Evolutionary conservation across 2,113 vertebrate species (phyloP), one percentile per base, ranked within the genome.

Genomic region (Pelecanoides urinatrix): DNA sequence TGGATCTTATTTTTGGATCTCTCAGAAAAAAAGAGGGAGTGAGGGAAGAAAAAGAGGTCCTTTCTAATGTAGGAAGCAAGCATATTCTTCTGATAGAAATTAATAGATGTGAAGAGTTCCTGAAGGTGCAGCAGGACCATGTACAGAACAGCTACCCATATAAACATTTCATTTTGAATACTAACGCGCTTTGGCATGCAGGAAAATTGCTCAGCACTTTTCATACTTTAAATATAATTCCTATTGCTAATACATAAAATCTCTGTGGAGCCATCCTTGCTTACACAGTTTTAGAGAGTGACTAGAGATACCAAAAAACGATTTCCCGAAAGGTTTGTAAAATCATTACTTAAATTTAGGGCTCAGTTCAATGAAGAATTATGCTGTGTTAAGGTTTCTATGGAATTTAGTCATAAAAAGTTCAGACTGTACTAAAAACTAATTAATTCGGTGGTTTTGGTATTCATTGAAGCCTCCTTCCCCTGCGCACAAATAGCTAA

Each of bases 351-450:
- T 96, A 93, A 88, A 92, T 88, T 93, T 88, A 96, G 63, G 77
- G 65, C n/a, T 92, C 38, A 75, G 56, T 89, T 95, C 94, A 95
- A 87, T 87, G 78, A 83, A 84, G 50, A 92, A 89, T 91, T 95
- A 92, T 32, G 77, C 80, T 96, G 85, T 92, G 75, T 89, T 94
- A 95, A 75, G 49, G 29, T 87, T 96, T 91, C 78, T 75, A 70
- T 80, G 70, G 84, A 94, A 96, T 94, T 91, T 62, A 94, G 68
- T 92, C 47, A 82, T 92, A 91, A 95, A 90, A 97, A 94, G 62
- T 88, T 95, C 84, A 96, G 90, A 88, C 81, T 97, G 62, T 91
- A 94, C 81, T 94, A 92, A 97, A 93, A 97, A 25, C 88, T 65
- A 94, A 97, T 96, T 88, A 90, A 90, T 96, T 96, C 81, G 12